These are phyloP conservation scores for Oscheius sp. DNA, from an alignment of 2,888 invertebrate genomes.

Conservation along the genomic window DNA sequence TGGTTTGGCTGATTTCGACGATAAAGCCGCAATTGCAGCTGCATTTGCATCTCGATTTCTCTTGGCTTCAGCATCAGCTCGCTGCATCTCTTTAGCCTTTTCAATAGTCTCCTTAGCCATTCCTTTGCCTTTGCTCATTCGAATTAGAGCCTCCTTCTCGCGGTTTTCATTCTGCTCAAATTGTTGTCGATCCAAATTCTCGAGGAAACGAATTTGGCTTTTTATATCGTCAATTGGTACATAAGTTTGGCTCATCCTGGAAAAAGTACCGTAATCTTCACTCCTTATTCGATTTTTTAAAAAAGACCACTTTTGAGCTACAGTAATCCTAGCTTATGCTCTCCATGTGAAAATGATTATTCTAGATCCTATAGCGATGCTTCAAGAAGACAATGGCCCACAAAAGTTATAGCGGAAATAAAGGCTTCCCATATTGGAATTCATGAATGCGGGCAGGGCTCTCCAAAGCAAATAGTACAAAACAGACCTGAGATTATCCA, in stretches of 20 bases:
- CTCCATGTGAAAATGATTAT: too few relatives aligned
- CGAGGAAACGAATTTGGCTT: constrained; percentile 79
- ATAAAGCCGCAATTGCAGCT: constrained; percentile 66
- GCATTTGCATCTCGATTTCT: constrained; percentile 67
- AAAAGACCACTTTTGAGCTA: too few relatives aligned
- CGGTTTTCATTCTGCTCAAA: constrained; percentile 92
- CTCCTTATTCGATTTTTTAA: too few relatives aligned
- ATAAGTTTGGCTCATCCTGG: constrained; percentile 37
- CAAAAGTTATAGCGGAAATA: too few relatives aligned
- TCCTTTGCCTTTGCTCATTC: constrained; percentile 78
- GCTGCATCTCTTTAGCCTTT: constrained; percentile 78
- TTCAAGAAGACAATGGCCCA: too few relatives aligned
- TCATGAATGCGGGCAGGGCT: too few relatives aligned
- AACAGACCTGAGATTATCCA: constrained; percentile 79
- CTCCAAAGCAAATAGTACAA: background rate
- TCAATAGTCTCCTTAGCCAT: constrained; percentile 89
- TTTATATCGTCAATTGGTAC: constrained; percentile 40
- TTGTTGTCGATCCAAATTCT: constrained; percentile 92
- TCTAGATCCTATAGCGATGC: too few relatives aligned
- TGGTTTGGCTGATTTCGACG: constrained; percentile 31
- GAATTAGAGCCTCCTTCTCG: constrained; percentile 89
- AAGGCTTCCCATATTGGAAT: too few relatives aligned
- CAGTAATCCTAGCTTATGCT: too few relatives aligned
- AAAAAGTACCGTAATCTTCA: too few relatives aligned
- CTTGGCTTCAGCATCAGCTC: constrained; percentile 62